Evolutionary conservation across 2,797 vertebrate genomes (phyloP).

Genomic region (Hirundo rustica): DNA sequence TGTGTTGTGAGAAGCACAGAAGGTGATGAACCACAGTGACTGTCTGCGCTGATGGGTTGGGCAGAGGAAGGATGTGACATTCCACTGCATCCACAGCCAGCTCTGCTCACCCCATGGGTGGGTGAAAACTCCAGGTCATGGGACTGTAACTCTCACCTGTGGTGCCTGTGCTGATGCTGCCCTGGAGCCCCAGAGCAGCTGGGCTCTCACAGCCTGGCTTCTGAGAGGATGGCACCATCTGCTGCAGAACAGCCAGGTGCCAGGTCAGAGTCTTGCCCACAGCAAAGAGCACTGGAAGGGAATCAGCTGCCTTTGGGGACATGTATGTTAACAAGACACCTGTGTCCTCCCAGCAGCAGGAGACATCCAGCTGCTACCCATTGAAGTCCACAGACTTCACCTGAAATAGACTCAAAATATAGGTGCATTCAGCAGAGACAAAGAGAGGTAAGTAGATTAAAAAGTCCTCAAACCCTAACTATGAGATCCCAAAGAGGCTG

Average conservation of each 20-base stretch:
- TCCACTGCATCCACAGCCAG: fast-evolving
- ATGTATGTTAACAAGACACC: neutral
- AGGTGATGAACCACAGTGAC: fast-evolving
- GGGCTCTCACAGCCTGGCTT: neutral
- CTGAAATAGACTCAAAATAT: neutral
- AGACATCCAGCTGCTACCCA: neutral
- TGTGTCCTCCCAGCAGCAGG: neutral
- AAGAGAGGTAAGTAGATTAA: neutral
- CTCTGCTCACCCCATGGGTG: neutral
- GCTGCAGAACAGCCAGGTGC: neutral
- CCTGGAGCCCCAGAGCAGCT: neutral
- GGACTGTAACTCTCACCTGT: neutral
- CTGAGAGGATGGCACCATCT: neutral
- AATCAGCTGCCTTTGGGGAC: neutral
- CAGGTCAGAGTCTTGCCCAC: neutral
- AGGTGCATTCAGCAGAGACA: neutral
- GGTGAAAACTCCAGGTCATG: fast-evolving
- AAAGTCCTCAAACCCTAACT: neutral
- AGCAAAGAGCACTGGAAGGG: neutral
- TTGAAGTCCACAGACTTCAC: neutral
- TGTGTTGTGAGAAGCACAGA: fast-evolving
- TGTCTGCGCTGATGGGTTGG: neutral
- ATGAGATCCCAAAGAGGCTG: neutral
- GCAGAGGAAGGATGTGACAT: neutral
- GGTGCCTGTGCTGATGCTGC: neutral